Percentiles rank a stretch among this genome's conserved stretches.
Evolutionary conservation across 92 coral and sea anemone species (phyloP).

Genomic region (Scolanthus callimorphus): DNA sequence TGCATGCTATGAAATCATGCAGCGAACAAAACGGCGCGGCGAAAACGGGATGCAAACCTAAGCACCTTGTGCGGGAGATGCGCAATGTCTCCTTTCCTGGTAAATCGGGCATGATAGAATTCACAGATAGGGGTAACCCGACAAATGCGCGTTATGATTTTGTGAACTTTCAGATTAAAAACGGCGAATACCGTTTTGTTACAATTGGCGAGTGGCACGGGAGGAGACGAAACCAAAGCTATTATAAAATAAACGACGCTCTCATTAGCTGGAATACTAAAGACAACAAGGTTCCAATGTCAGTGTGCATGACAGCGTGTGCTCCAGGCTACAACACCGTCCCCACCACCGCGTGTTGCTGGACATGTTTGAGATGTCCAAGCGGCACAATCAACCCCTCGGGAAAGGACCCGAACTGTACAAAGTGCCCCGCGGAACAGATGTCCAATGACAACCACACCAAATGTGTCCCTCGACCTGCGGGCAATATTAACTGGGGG

Average conservation of each 20-base stretch:
- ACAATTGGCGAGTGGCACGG: conserved; percentile 39
- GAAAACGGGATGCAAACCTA: conserved; percentile 10
- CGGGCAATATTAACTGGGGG: conserved; percentile 22
- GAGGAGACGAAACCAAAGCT: not conserved
- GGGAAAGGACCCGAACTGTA: conserved; percentile 31
- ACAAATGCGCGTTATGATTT: conserved; percentile 36
- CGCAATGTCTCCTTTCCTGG: conserved; percentile 45
- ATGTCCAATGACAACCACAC: conserved; percentile 21
- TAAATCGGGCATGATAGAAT: conserved; percentile 32
- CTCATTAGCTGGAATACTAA: conserved; percentile 2
- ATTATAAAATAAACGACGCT: not conserved
- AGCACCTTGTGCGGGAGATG: conserved; percentile 14
- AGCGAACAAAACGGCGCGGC: too few species aligned
- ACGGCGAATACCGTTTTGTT: conserved; percentile 4
- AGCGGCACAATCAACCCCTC: conserved; percentile 16
- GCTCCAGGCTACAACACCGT: conserved; percentile 36
- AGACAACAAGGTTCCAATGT: conserved; percentile 15
- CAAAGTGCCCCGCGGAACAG: conserved; percentile 29
- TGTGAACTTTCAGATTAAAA: conserved; percentile 26
- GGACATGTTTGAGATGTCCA: conserved; percentile 49
- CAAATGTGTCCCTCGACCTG: conserved; percentile 33
- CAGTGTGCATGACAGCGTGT: conserved; percentile 35
- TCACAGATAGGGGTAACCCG: conserved; percentile 32
- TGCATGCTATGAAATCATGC: conserved; percentile 38
- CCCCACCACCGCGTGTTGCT: conserved; percentile 36